Conservation (phyloP, 2,888 invertebrate species). For the Mechanitis messenoides region DNA sequence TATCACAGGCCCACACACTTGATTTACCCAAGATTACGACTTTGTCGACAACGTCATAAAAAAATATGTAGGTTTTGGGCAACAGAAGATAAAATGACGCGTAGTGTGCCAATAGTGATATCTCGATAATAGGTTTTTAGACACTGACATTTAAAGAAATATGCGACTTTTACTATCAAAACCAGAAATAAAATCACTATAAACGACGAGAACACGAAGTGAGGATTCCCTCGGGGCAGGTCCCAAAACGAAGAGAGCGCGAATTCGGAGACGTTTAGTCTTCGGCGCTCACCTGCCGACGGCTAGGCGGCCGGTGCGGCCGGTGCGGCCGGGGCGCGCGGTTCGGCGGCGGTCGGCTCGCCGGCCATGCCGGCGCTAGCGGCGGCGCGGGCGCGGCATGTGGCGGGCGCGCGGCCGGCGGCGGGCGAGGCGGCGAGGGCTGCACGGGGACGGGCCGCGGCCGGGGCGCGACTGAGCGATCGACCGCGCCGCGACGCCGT, state of each 20-base stretch:
- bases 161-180: too few relatives aligned
- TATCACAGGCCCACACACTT: conserved; percentile 21
- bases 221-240: background rate
- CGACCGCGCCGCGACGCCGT: conserved; percentile 36
- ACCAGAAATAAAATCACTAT: too few relatives aligned
- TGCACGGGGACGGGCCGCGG: conserved; percentile 50
- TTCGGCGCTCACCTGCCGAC: conserved; percentile 39
- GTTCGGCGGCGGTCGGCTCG: conserved; percentile 45
- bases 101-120: too few relatives aligned
- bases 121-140: too few relatives aligned
- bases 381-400: conserved; percentile 48
- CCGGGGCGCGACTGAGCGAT: conserved; percentile 54
- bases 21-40: background rate
- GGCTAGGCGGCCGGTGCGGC: conserved; percentile 35
- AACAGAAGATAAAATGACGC: too few relatives aligned
- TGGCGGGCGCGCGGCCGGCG: conserved; percentile 55
- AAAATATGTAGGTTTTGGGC: too few relatives aligned
- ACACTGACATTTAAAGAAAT: too few relatives aligned
- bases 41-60: too few relatives aligned
- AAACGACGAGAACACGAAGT: background rate
- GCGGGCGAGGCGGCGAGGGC: conserved; percentile 46
- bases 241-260: conserved; percentile 16
- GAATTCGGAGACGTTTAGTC: conserved; percentile 1
- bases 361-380: conserved; percentile 53
- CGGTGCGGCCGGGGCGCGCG: conserved; percentile 44